These are phyloP conservation scores for Cryptoblepharus egeriae DNA, from an alignment of 2,797 vertebrate species.

Conservation along the genomic window DNA sequence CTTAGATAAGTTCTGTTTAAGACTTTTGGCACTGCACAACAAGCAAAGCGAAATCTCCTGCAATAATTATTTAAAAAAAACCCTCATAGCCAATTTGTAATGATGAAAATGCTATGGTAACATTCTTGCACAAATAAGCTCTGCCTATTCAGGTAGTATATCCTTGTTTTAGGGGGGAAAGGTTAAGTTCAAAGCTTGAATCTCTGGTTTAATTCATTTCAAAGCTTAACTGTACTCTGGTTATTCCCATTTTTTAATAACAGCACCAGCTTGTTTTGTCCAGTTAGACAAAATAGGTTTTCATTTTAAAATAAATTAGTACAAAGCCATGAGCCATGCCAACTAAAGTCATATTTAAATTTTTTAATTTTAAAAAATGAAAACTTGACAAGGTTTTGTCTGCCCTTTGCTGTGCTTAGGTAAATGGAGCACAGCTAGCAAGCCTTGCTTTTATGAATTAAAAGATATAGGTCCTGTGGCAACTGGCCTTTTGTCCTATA, in stretches of 20 bases:
- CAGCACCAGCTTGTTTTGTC: conserved; percentile 38
- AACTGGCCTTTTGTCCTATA: neutral
- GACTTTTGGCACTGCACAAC: neutral
- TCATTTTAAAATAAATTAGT: conserved; percentile 29
- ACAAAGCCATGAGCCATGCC: neutral
- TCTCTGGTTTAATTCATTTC: too few species aligned
- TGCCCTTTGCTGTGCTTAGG: neutral
- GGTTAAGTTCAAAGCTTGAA: conserved; percentile 24
- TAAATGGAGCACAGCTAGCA: neutral
- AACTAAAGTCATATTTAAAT: conserved; percentile 1
- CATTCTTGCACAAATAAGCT: conserved; percentile 22
- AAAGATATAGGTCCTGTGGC: neutral
- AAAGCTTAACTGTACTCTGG: conserved; percentile 43
- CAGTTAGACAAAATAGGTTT: conserved; percentile 10
- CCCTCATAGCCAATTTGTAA: neutral
- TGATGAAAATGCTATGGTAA: neutral
- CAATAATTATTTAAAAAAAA: conserved; percentile 11
- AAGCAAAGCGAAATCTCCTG: neutral
- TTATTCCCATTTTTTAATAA: conserved; percentile 34
- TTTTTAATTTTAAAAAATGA: conserved; percentile 26
- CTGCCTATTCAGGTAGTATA: neutral
- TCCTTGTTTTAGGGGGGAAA: conserved; percentile 37
- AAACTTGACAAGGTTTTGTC: neutral
- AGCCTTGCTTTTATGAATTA: neutral
- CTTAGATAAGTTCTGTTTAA: neutral